Evolutionary conservation across 2,797 vertebrate genomes (phyloP).

Genomic region (Melanotaenia boesemani): DNA sequence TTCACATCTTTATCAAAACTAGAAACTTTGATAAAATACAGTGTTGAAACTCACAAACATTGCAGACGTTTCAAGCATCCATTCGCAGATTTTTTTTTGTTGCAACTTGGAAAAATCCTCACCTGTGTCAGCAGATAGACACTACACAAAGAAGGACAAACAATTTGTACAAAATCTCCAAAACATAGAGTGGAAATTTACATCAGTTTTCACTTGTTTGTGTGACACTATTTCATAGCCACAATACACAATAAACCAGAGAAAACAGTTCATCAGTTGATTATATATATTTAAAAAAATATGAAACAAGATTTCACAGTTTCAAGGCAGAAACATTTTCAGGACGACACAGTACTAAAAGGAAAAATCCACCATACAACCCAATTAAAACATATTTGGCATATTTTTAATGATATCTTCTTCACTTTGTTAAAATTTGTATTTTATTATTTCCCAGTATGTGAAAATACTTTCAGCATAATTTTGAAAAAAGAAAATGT

Average conservation of each 20-base stretch:
- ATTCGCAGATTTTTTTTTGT: not conserved
- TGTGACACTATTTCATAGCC: conserved; percentile 38
- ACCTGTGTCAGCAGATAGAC: conserved; percentile 17
- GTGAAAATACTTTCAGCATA: not conserved
- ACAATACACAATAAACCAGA: conserved; percentile 43
- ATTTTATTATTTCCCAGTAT: not conserved
- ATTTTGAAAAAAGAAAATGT: not conserved
- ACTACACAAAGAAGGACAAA: conserved; percentile 22
- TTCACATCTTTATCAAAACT: conserved; percentile 30
- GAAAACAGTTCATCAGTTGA: conserved; percentile 23
- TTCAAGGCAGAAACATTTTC: conserved; percentile 24
- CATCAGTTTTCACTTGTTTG: conserved; percentile 10
- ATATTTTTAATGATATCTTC: not conserved
- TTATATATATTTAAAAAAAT: not conserved
- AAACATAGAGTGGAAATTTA: conserved; percentile 25
- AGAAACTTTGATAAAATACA: conserved; percentile 20
- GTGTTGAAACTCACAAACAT: conserved; percentile 14
- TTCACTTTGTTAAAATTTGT: not conserved
- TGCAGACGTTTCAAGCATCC: conserved; percentile 7
- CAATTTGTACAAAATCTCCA: conserved; percentile 10
- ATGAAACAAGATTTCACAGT: conserved; percentile 41
- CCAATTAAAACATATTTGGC: not conserved
- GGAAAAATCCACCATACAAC: conserved; percentile 28
- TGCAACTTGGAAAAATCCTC: not conserved
- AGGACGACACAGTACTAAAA: conserved; percentile 17